Base-by-base conservation (phyloP, 2,113 vertebrate genomes). In the Orthonyx spaldingii region DNA sequence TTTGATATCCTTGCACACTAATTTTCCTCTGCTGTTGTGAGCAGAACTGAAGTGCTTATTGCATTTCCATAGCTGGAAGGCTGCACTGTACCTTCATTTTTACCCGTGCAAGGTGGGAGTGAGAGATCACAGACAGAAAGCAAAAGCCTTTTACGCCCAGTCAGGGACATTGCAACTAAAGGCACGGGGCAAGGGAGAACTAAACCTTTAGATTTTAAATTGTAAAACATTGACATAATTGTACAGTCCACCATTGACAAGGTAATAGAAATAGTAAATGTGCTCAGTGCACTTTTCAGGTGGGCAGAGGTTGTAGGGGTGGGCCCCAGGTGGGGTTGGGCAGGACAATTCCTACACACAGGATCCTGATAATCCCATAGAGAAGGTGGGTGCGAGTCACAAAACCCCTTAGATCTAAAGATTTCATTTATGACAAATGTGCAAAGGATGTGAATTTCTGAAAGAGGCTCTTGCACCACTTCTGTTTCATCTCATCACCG, bases 51-150 rank as follows among this genome's bases (percentile, higher is more conserved):
- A 78, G 53, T 16, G 60, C 74, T 66, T 44, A 23, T 39, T 81
- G 42, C 76, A n/a, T 55, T 88, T 86, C 93, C 84, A 32, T 66
- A 78, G 86, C 93, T 63, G 32, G 77, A 81, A 81, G 59, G 91
- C 42, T 70, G 55, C 23, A 7, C 30, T 42, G 74, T 37, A 68
- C 17, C 1, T 70, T 63, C 1, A 0, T n/a, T 92, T 84, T 66
- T 4, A 81, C 24, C 28, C 18, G 0, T 6, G 42, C 17, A 52
- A 63, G 55, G 59, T 10, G 44, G 28, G 42, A 69, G 22, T 6
- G 35, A 61, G 46, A 81, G 37, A 32, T 30, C 41, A 59, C 35
- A 55, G 59, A 27, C 50, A 57, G 24, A 55, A 63, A 56, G 50
- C 10, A 20, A 65, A 88, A 61, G 33, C 13, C 37, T 33, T 11